These are phyloP conservation scores for Boulengeromyrus knoepffleri DNA, from an alignment of 2,113 vertebrate genomes.

Conservation along the genomic window DNA sequence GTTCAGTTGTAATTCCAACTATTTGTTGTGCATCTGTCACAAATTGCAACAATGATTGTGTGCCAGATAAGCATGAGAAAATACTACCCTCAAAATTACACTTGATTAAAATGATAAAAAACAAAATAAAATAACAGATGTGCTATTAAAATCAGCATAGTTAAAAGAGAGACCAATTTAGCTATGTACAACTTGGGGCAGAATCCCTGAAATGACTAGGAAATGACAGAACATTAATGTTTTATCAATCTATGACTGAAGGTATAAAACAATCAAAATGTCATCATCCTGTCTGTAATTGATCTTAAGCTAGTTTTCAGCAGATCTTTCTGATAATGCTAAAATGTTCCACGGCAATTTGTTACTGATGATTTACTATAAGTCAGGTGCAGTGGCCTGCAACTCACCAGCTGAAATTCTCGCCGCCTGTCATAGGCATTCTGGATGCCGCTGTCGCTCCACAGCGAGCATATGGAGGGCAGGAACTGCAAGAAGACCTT, in stretches of 20 bases:
- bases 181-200: background rate
- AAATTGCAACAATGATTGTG: background rate
- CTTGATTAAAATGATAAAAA: background rate
- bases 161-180: background rate
- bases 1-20: background rate
- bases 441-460: conserved; percentile 87
- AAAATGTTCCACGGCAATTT: background rate
- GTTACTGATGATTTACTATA: background rate
- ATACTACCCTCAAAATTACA: background rate
- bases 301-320: background rate
- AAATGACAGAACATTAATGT: background rate
- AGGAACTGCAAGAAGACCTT: conserved; percentile 73
- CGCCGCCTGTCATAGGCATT: conserved; percentile 86
- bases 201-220: background rate
- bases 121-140: background rate
- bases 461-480: conserved; percentile 72
- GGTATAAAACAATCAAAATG: background rate
- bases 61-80: background rate
- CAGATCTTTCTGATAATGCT: background rate
- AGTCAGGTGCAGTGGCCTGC: background rate
- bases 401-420: conserved; percentile 93
- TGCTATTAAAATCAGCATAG: background rate
- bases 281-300: background rate
- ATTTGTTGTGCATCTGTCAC: background rate
- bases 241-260: background rate